These are phyloP conservation scores for Nezara viridula DNA, from an alignment of 2,888 invertebrate species.

Conservation along the genomic window DNA sequence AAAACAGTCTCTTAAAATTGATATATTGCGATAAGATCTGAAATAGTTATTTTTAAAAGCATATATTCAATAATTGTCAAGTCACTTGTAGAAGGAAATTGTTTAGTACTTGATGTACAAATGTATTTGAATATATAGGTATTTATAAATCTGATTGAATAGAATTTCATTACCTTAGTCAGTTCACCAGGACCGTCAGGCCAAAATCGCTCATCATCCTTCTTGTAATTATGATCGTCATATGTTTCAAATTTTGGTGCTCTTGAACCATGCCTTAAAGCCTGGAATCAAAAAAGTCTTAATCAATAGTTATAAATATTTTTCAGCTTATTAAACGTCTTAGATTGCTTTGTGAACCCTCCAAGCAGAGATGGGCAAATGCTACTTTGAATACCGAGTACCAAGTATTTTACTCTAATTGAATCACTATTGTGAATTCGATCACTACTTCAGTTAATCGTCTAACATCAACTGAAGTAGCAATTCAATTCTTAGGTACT, in stretches of 20 bases:
- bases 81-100: no score
- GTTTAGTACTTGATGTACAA: not conserved
- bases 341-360: no score
- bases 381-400: no score
- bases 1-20: not conserved
- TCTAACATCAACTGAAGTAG: no score
- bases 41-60: not conserved
- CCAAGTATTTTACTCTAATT: no score
- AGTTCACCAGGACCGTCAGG: conserved; percentile 33
- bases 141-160: not conserved
- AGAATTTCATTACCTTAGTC: not conserved
- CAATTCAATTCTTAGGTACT: no score
- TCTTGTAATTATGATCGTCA: not conserved
- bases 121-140: no score
- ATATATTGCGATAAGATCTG: not conserved
- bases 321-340: not conserved
- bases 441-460: no score
- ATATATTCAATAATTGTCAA: no score
- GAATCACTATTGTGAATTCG: no score
- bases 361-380: no score
- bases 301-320: not conserved
- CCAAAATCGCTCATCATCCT: not conserved
- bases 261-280: conserved; percentile 46
- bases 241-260: conserved; percentile 8
- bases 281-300: not conserved